Base-by-base conservation (phyloP, 2,113 vertebrate species). In the Tragelaphus scriptus region DNA sequence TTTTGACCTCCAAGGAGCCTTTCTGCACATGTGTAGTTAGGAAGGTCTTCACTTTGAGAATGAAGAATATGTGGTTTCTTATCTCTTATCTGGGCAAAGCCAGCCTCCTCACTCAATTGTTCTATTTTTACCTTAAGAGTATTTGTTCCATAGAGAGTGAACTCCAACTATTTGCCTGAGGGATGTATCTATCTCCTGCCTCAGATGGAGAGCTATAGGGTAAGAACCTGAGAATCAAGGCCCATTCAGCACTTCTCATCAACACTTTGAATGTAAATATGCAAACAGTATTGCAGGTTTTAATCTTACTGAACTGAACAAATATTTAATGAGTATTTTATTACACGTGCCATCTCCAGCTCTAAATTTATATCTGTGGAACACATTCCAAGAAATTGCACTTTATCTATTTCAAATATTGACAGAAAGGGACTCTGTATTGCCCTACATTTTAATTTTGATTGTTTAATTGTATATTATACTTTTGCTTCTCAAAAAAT, bases 231-330 rank as follows among this genome's bases (percentile, higher is more conserved):
- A 95, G 28, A 85, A 55, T 91, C 15, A 26, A 49, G 36, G 7
- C 8, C 8, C 71, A 51, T 40, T 36, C 1, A 44, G 25, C 21
- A 88, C 85, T 92, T 36, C 1, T 55, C 44, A 86, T 55, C 77
- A 58, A 85, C 15, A 68, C 23, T 77, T 90, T 77, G 32, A 94
- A 91, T 36, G n/a, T 28, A 94, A 94, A 86, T 36, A 26, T 85
- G 47, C 77, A 96, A 95, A 96, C 47, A 93, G 23, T 90, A 90
- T 80, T 97, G 36, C 28, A 65, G 21, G 12, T 75, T 94, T 96
- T 95, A 96, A 88, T 95, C 92, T 97, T 55, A 97, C 44, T 85
- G 82, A 95, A 92, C 81, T 88, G 75, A 96, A 97, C 90, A 96
- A 94, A 88, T 88, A 88, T 77, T 96, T 86, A 93, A 92, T 81